Conservation (phyloP, 2,888 invertebrate genomes). For the Dorcus hopei region DNA sequence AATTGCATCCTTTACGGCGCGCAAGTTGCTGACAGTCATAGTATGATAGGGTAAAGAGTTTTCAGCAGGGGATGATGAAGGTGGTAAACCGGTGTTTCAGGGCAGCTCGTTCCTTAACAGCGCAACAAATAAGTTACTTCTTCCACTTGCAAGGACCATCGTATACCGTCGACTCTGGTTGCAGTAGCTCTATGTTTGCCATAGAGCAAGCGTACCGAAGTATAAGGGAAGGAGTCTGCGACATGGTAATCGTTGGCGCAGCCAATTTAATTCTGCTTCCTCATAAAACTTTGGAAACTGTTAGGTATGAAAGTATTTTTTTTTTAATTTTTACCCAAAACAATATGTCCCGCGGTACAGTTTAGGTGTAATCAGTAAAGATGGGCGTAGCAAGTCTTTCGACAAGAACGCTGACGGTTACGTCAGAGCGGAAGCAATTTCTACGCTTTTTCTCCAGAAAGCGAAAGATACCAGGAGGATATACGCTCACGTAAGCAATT, state of each 20-base stretch:
- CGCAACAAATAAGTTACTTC: conserved; percentile 86
- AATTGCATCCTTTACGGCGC: conserved; percentile 49
- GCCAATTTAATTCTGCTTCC: conserved; percentile 87
- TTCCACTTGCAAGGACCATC: conserved; percentile 88
- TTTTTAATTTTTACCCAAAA: no score
- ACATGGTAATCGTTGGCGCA: conserved; percentile 87
- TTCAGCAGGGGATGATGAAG: conserved; percentile 46
- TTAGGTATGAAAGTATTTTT: conserved; percentile 42
- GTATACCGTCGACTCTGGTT: conserved; percentile 86
- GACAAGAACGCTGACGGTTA: conserved; percentile 82
- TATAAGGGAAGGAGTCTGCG: conserved; percentile 77
- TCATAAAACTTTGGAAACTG: conserved; percentile 83
- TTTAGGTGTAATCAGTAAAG: conserved; percentile 74
- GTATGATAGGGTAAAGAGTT: conserved; percentile 54
- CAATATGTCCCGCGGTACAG: conserved; percentile 33
- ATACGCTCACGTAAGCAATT: conserved; percentile 49
- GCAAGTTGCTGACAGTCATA: conserved; percentile 33
- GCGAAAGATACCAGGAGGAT: conserved; percentile 51
- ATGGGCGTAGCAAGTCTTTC: conserved; percentile 88
- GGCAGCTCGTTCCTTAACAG: conserved; percentile 76
- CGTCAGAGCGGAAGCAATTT: conserved; percentile 76
- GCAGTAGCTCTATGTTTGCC: conserved; percentile 89
- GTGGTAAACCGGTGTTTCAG: conserved; percentile 41
- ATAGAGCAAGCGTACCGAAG: conserved; percentile 77
- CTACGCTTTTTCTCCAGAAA: conserved; percentile 70